Evolutionary conservation across 2,113 vertebrate genomes (phyloP).

Genomic region (Cyanocitta stelleri): DNA sequence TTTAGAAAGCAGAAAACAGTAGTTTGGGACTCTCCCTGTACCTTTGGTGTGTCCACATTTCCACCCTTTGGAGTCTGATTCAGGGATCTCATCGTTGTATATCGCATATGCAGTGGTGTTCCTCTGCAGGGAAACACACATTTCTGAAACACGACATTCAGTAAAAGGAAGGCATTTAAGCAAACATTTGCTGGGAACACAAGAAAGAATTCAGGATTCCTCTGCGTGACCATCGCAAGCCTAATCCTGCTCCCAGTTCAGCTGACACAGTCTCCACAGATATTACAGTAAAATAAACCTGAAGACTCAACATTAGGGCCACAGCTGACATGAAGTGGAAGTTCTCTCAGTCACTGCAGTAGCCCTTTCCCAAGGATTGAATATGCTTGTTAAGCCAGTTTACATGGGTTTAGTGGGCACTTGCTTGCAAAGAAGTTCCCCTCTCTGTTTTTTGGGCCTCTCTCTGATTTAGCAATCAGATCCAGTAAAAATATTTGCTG

Average conservation of each 20-base stretch:
- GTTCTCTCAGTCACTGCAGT: not conserved
- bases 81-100: slow-evolving; percentile 87
- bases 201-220: not conserved
- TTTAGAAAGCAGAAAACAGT: not conserved
- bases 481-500: not conserved
- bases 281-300: not conserved
- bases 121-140: slow-evolving; percentile 58
- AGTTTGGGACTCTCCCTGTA: slow-evolving; percentile 32
- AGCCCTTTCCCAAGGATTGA: not conserved
- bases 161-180: not conserved
- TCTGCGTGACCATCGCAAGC: not conserved
- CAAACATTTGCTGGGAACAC: not conserved
- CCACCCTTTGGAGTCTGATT: slow-evolving; percentile 49
- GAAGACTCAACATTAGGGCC: not conserved
- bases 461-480: not conserved
- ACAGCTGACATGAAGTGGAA: not conserved
- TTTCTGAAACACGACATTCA: not conserved
- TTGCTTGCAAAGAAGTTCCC: not conserved
- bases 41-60: slow-evolving; percentile 89
- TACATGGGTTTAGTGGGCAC: not conserved
- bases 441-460: not conserved
- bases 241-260: not conserved
- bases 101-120: slow-evolving; percentile 77
- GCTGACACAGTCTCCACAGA: not conserved
- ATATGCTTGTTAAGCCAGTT: not conserved